Evolutionary conservation across 2,888 invertebrate genomes (phyloP).

Genomic region (Perizoma flavofasciatum): DNA sequence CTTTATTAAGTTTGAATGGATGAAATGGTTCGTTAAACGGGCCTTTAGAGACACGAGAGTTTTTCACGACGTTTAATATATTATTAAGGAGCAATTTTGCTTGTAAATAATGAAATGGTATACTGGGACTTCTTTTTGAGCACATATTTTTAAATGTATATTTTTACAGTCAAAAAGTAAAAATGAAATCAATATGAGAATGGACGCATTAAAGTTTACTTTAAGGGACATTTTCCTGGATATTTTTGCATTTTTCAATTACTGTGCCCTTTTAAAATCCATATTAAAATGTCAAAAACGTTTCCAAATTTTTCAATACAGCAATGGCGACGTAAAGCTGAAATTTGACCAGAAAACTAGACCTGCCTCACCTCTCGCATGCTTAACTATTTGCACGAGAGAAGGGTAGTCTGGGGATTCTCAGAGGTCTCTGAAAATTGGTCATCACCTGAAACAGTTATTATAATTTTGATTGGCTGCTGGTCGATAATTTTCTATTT

Average conservation of each 20-base stretch:
- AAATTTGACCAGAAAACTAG: conserved; percentile 45
- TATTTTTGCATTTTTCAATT: conserved; percentile 33
- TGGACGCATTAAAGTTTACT: not conserved
- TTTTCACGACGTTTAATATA: conserved; percentile 36
- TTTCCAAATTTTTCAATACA: conserved; percentile 36
- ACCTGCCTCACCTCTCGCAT: conserved; percentile 28
- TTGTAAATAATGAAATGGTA: conserved; percentile 30
- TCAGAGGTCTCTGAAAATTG: conserved; percentile 39
- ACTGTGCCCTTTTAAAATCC: conserved; percentile 37
- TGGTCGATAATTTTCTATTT: conserved; percentile 59
- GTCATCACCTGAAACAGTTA: conserved; percentile 56
- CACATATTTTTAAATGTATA: no score
- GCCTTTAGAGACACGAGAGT: conserved; percentile 48
- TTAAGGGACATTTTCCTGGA: not conserved
- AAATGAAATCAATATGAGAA: no score
- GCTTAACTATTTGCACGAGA: conserved; percentile 3
- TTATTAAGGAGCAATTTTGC: conserved; percentile 29
- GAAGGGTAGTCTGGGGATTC: conserved; percentile 13
- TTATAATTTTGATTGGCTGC: conserved; percentile 70
- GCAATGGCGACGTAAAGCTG: conserved; percentile 36
- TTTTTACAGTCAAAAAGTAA: no score
- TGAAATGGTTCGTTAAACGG: conserved; percentile 72
- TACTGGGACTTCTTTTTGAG: not conserved
- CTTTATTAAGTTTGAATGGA: conserved; percentile 74
- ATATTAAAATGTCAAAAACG: conserved; percentile 44